Conservation (phyloP, 2,888 invertebrate species). For the Drosophila meridiana region DNA sequence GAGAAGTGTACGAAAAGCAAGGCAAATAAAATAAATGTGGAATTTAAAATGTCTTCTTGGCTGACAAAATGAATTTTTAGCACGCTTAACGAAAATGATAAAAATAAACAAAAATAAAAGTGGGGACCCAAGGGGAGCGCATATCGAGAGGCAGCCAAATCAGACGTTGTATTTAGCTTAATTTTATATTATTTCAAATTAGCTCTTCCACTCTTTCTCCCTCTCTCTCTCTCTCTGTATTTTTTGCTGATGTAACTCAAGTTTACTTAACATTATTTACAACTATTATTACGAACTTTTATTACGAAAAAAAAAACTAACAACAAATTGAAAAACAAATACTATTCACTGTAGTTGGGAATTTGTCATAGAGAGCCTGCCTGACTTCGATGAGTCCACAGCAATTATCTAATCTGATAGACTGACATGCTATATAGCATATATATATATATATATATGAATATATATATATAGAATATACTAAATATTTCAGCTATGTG, state of each 20-base stretch:
- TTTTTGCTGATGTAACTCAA: conserved; percentile 8
- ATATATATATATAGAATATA: conserved; percentile 10
- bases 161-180: conserved; percentile 25
- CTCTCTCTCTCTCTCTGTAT: neutral
- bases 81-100: conserved; percentile 68
- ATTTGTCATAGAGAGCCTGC: conserved; percentile 25
- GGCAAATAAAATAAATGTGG: conserved; percentile 13
- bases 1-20: neutral
- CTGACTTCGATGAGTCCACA: conserved; percentile 43
- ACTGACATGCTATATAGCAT: conserved; percentile 38
- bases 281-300: neutral
- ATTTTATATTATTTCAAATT: conserved; percentile 20
- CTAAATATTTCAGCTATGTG: conserved; percentile 21
- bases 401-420: conserved; percentile 59
- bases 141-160: neutral
- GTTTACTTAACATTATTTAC: conserved; percentile 10
- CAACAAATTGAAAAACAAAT: neutral
- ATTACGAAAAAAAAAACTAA: neutral
- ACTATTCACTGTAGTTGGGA: conserved; percentile 2
- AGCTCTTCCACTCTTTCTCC: neutral
- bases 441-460: neutral
- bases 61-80: conserved; percentile 67
- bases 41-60: conserved; percentile 43
- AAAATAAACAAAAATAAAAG: conserved; percentile 67
- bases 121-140: neutral